These are phyloP conservation scores for Dendroctonus valens DNA, from an alignment of 1,140 invertebrate species.

Conservation along the genomic window DNA sequence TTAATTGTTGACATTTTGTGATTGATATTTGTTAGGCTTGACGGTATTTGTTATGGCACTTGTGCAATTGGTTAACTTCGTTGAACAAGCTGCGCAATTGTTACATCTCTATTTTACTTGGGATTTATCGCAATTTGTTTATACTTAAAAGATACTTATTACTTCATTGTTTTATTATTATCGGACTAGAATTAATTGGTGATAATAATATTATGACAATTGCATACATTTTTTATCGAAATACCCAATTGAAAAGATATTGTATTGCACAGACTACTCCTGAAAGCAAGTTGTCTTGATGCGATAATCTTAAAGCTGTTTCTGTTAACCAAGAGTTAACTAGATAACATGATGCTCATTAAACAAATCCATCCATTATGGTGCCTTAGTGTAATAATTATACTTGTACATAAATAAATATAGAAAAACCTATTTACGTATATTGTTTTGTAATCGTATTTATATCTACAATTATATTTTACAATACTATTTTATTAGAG, in stretches of 20 bases:
- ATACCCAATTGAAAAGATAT: neutral
- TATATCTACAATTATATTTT: constrained; percentile 1
- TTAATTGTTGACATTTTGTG: too few relatives aligned
- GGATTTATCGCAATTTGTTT: too few relatives aligned
- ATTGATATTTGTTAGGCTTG: too few relatives aligned
- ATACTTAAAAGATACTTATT: too few relatives aligned
- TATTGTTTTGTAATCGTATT: constrained; percentile 16
- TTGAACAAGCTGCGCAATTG: too few relatives aligned
- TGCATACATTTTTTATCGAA: neutral
- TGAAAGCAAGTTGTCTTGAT: constrained; percentile 32
- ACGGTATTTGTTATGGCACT: too few relatives aligned
- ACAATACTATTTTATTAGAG: constrained; percentile 14
- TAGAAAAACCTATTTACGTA: constrained; percentile 27
- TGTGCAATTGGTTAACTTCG: too few relatives aligned
- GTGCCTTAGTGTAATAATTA: constrained; percentile 35
- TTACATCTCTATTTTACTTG: constrained; percentile 25
- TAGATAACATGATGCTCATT: constrained; percentile 39
- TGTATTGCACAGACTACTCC: constrained; percentile 29
- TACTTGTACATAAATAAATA: constrained; percentile 37
- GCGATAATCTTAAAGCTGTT: constrained; percentile 19
- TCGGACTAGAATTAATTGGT: too few relatives aligned
- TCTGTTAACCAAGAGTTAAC: constrained; percentile 32
- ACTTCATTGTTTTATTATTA: too few relatives aligned
- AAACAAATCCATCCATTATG: constrained; percentile 43
- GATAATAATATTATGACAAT: too few relatives aligned